Evolutionary conservation across 2,113 vertebrate species (phyloP), one percentile per base, ranked within the genome.

Genomic region (Carlito syrichta): DNA sequence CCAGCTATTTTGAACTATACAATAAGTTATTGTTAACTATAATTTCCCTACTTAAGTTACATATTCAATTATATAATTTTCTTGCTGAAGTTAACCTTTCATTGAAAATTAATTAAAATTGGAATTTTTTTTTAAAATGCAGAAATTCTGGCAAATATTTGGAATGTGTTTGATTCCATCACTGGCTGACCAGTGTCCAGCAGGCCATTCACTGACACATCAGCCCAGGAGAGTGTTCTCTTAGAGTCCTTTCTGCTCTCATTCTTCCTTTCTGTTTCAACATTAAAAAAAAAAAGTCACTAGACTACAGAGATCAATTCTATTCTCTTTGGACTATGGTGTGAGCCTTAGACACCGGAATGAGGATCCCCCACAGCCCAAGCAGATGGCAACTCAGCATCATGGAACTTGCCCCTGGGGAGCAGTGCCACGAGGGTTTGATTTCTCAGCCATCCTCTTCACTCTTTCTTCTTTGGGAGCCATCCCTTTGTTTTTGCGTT

Each of bases 391-490:
- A 19, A 43, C 62, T 20, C 6, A 0, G 45, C 54, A 8, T 19
- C 32, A 2, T 0, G 3, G 9, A 17, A 6, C 1, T 6, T n/a
- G 35, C 27, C 35, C 35, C 50, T 10, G 12, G 5, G 50, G 23
- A n/a, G 11, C n/a, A n/a, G n/a, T n/a, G n/a, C 23, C 5, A 1
- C 23, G 0, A 8, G 25, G 1, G 0, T 10, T 2, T 1, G 35
- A 2, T 38, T 62, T 25, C 32, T 6, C 27, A 6, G 23, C 3
- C 25, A 4, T 17, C 52, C 12, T 19, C 14, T 11, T 8, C 3
- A 9, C 27, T n/a, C 4, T 22, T 50, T 30, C 7, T 13, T 4
- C 8, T 38, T 38, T 10, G 9, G 16, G 45, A 8, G 74, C 4
- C 30, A 3, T 3, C 8, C 22, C 58, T 25, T 13, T 30, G 40